Evolutionary conservation across 2,113 vertebrate genomes (phyloP).

Genomic region (Cephalopterus ornatus): DNA sequence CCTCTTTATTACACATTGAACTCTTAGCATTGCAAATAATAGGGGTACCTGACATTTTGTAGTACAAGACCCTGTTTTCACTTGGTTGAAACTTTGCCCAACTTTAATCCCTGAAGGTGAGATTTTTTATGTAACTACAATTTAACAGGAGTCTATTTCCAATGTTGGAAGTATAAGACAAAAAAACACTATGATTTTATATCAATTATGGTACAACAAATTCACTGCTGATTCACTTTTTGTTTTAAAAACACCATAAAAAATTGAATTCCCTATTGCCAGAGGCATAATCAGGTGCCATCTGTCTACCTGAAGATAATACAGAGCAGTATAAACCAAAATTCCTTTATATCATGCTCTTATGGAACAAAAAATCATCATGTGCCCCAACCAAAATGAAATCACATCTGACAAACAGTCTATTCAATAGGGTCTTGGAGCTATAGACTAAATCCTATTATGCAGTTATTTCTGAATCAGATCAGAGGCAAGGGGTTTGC

Average conservation of each 20-base stretch:
- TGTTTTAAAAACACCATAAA: not conserved
- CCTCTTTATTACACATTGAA: not conserved
- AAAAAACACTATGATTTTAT: not conserved
- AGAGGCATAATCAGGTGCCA: not conserved
- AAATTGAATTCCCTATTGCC: not conserved
- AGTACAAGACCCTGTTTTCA: not conserved
- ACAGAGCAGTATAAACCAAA: not conserved
- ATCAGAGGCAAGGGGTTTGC: not conserved
- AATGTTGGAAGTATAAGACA: not conserved
- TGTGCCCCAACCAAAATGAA: not conserved
- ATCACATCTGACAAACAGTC: not conserved
- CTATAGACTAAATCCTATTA: not conserved
- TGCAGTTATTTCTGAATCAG: not conserved
- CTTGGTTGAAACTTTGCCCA: not conserved
- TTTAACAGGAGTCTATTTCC: not conserved
- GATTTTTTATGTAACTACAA: not conserved
- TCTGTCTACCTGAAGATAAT: not conserved
- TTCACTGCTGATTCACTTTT: not conserved
- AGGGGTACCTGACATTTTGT: not conserved
- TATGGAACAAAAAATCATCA: not conserved
- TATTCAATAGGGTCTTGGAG: not conserved
- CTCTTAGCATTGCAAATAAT: not conserved
- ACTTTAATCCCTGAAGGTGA: not conserved
- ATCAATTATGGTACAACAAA: not conserved
- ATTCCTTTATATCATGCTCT: not conserved